phyloP scores from a whole-genome alignment of 1,140 invertebrate genomes.

The Zaprionus gabonicus region DNA sequence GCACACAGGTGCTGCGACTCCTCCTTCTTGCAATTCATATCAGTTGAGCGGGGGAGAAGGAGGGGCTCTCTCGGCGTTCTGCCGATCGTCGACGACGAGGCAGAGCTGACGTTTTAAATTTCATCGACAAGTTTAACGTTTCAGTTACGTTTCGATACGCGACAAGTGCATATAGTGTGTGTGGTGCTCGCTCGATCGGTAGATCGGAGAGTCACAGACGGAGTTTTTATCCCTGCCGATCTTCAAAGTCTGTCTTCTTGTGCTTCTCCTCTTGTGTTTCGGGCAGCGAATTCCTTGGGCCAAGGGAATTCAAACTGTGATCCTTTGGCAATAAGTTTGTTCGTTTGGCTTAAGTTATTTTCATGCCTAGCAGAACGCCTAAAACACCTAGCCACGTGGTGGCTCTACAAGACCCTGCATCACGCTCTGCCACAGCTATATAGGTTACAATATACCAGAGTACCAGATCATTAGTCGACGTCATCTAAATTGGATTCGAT shows the following conservation, averaged over 20 bases:
- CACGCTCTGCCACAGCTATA: background rate
- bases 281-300: slow-evolving; percentile 84
- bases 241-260: no score
- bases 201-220: background rate
- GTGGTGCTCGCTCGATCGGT: slow-evolving; percentile 6
- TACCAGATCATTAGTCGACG: slow-evolving; percentile 14
- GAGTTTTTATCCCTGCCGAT: no score
- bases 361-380: slow-evolving; percentile 66
- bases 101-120: slow-evolving; percentile 73
- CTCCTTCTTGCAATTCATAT: slow-evolving; percentile 58
- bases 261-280: background rate
- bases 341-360: slow-evolving; percentile 85
- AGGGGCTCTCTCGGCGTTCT: slow-evolving; percentile 14
- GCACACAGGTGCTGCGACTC: slow-evolving; percentile 25
- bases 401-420: background rate
- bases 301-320: slow-evolving; percentile 84
- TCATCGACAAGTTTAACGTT: slow-evolving; percentile 74
- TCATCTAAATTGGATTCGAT: slow-evolving; percentile 30
- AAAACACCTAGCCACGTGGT: slow-evolving; percentile 43
- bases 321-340: slow-evolving; percentile 74
- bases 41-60: slow-evolving; percentile 7
- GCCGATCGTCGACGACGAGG: slow-evolving; percentile 62
- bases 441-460: background rate
- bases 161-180: slow-evolving; percentile 74
- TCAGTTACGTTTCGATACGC: slow-evolving; percentile 82